These are phyloP conservation scores for Fabriciana adippe DNA, from an alignment of 2,888 invertebrate genomes.

Conservation along the genomic window DNA sequence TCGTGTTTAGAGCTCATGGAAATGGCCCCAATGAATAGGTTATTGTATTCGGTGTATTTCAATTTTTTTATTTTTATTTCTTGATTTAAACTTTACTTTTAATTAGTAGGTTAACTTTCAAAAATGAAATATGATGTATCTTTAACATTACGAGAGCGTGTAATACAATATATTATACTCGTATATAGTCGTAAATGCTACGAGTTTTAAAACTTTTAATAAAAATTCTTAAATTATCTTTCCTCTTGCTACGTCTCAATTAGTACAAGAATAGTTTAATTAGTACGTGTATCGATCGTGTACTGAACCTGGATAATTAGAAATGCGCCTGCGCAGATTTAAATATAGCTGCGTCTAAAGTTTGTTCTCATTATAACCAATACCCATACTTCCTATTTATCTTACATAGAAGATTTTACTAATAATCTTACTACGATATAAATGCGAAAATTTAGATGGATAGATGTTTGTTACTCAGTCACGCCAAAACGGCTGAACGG, in stretches of 20 bases:
- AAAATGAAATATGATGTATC: too few species aligned
- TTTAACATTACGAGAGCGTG: too few species aligned
- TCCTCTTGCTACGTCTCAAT: conserved; percentile 18
- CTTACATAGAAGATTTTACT: neutral
- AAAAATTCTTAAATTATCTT: neutral
- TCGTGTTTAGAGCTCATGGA: neutral
- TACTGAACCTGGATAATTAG: conserved; percentile 61
- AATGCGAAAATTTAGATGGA: too few species aligned
- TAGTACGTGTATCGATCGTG: conserved; percentile 53
- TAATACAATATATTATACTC: too few species aligned
- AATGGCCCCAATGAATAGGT: neutral
- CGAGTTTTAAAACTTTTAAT: neutral
- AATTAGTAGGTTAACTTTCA: too few species aligned
- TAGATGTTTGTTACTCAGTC: too few species aligned
- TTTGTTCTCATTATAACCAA: conserved; percentile 42
- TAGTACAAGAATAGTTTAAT: conserved; percentile 48
- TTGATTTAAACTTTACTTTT: too few species aligned
- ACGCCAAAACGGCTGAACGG: too few species aligned
- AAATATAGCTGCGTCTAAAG: conserved; percentile 63
- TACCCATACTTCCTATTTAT: neutral
- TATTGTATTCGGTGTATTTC: too few species aligned
- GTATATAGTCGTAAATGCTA: neutral
- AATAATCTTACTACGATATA: neutral
- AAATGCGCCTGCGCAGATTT: conserved; percentile 57
- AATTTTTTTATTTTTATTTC: too few species aligned